Evolutionary conservation across 1,140 invertebrate genomes (phyloP).

Genomic region (Ips nitidus): DNA sequence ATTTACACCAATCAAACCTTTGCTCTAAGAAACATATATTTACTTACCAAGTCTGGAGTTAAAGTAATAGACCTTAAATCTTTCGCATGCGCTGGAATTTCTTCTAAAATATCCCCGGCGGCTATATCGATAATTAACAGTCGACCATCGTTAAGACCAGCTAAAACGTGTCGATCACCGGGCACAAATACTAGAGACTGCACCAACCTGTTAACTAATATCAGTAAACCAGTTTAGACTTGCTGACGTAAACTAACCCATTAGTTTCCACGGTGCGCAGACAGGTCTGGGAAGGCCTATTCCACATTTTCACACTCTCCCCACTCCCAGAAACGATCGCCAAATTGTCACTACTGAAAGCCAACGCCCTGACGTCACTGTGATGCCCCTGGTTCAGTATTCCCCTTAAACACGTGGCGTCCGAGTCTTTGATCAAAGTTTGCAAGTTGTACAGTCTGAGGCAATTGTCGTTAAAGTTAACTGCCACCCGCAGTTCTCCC

Average conservation of each 20-base stretch:
- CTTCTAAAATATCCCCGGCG: slow-evolving; percentile 74
- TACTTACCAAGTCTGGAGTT: slow-evolving; percentile 70
- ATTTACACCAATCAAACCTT: too few species aligned
- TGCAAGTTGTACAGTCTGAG: slow-evolving; percentile 66
- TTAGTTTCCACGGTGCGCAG: slow-evolving; percentile 74
- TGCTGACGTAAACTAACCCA: background rate
- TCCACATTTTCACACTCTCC: slow-evolving; percentile 93
- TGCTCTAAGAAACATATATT: background rate
- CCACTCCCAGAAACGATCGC: slow-evolving; percentile 82
- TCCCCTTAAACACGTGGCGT: slow-evolving; percentile 56
- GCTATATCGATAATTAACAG: slow-evolving; percentile 87
- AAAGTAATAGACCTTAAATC: slow-evolving; percentile 78
- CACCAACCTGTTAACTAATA: slow-evolving; percentile 61
- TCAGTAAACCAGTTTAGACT: background rate
- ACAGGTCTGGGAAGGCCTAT: slow-evolving; percentile 77
- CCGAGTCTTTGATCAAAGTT: slow-evolving; percentile 55
- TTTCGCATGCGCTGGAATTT: slow-evolving; percentile 75
- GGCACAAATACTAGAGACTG: slow-evolving; percentile 81
- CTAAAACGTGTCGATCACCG: slow-evolving; percentile 87
- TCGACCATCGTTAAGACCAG: slow-evolving; percentile 85
- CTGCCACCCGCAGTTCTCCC: slow-evolving; percentile 66
- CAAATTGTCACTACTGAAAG: slow-evolving; percentile 89
- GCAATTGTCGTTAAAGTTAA: slow-evolving; percentile 68
- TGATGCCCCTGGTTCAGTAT: slow-evolving; percentile 75
- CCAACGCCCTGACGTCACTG: slow-evolving; percentile 81